Conservation (phyloP, 2,113 vertebrate species). For the Plectropomus leopardus region DNA sequence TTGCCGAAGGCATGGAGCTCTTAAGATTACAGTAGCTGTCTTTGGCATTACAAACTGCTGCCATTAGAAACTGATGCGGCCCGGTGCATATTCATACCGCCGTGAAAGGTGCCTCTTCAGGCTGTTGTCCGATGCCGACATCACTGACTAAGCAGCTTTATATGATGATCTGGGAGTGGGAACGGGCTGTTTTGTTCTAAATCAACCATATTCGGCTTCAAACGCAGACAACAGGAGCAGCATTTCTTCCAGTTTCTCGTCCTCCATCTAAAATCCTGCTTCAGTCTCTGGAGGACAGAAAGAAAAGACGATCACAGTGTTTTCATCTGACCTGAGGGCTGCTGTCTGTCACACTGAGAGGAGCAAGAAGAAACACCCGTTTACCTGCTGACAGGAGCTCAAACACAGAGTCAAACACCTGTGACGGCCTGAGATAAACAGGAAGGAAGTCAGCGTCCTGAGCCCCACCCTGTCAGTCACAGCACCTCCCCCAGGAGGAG, state of each 20-base stretch:
- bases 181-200: background rate
- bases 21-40: too few species aligned
- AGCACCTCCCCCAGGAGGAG: background rate
- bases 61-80: too few species aligned
- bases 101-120: too few species aligned
- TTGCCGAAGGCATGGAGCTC: too few species aligned
- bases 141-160: too few species aligned
- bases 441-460: background rate
- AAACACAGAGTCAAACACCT: conserved; percentile 11
- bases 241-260: background rate
- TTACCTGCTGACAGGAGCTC: conserved; percentile 29
- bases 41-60: too few species aligned
- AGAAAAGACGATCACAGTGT: background rate
- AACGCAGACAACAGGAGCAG: background rate
- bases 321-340: background rate
- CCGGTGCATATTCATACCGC: too few species aligned
- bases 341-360: background rate
- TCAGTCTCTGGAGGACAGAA: background rate
- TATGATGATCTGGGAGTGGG: too few species aligned
- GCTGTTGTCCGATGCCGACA: too few species aligned
- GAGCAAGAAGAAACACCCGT: background rate
- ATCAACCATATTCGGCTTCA: background rate
- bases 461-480: conserved; percentile 13
- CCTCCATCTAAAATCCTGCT: background rate
- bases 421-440: background rate